Percentiles rank a stretch among this genome's conserved stretches.
These are phyloP conservation scores for Diadegma fenestrale DNA, from an alignment of 2,888 invertebrate genomes.

Conservation along the genomic window DNA sequence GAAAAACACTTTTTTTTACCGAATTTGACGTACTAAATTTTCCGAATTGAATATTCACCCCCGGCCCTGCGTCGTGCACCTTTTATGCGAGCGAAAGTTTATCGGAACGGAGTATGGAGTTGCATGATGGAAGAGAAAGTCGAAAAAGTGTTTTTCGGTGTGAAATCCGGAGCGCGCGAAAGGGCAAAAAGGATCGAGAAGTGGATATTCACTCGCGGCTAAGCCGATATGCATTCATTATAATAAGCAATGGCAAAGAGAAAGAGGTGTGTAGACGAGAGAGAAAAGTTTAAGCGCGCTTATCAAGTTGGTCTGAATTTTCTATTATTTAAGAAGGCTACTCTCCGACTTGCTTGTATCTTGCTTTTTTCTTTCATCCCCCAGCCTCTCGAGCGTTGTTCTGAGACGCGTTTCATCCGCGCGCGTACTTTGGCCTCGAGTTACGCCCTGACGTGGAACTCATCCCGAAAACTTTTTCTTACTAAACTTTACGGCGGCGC, in stretches of 20 bases:
- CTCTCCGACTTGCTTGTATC: constrained; percentile 71
- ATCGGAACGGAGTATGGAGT: constrained; percentile 20
- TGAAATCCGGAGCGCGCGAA: constrained; percentile 71
- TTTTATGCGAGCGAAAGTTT: neutral
- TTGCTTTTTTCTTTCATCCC: constrained; percentile 66
- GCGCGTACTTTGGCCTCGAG: constrained; percentile 52
- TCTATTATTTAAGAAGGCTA: constrained; percentile 84
- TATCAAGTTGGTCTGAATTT: constrained; percentile 84
- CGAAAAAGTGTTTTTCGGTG: constrained; percentile 27
- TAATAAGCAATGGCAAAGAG: constrained; percentile 83
- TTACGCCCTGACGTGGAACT: constrained; percentile 59
- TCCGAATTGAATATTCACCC: neutral
- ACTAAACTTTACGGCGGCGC: constrained; percentile 76
- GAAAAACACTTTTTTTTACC: neutral
- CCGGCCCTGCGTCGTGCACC: too few relatives aligned
- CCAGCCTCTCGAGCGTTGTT: constrained; percentile 42
- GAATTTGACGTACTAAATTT: neutral
- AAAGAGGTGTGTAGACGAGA: constrained; percentile 74
- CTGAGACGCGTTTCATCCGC: constrained; percentile 58
- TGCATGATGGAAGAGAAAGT: neutral
- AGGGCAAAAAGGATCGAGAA: constrained; percentile 72
- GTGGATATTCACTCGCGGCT: constrained; percentile 78
- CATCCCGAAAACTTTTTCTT: constrained; percentile 76
- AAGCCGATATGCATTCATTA: constrained; percentile 85
- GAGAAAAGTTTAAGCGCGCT: constrained; percentile 81